A percentile compares a stretch with the other conserved stretches of the same genome.
phyloP scores from a whole-genome alignment of 2,113 vertebrate genomes.

The Cromileptes altivelis region DNA sequence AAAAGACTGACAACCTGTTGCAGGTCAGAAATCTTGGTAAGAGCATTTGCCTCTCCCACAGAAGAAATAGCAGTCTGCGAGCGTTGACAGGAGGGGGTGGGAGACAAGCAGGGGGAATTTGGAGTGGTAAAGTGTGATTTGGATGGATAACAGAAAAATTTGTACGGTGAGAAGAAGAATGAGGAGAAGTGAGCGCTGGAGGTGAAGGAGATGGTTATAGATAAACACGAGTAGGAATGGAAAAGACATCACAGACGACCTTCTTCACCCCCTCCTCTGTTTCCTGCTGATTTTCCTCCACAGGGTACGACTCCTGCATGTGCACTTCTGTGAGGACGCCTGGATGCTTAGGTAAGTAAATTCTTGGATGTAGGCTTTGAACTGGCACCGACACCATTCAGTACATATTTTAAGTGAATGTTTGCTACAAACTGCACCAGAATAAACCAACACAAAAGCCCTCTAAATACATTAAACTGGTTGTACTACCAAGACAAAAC shows the following conservation, averaged over 20 bases:
- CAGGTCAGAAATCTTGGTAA: constrained; percentile 38
- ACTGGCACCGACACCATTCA: constrained; percentile 16
- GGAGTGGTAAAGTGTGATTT: neutral
- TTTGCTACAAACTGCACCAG: neutral
- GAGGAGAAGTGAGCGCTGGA: constrained; percentile 7
- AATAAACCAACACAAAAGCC: constrained; percentile 21
- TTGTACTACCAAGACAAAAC: neutral
- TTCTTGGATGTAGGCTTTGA: constrained; percentile 1
- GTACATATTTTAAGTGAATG: neutral
- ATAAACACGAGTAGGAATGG: constrained; percentile 13
- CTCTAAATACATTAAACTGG: neutral
- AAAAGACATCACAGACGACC: constrained; percentile 24
- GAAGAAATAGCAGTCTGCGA: constrained; percentile 18
- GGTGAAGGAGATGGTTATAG: constrained; percentile 34
- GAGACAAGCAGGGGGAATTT: neutral
- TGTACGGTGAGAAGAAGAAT: neutral
- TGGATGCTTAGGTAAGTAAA: neutral
- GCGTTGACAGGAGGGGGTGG: constrained; percentile 1
- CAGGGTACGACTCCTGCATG: constrained; percentile 1
- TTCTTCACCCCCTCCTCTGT: constrained; percentile 5
- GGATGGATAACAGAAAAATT: constrained; percentile 26
- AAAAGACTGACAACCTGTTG: constrained; percentile 36
- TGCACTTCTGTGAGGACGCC: neutral
- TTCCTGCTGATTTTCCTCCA: constrained; percentile 32
- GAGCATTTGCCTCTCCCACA: constrained; percentile 22